Evolutionary conservation across 1,140 invertebrate genomes (phyloP), one percentile per base, ranked within the genome.

Genomic region (Cotesia glomerata): DNA sequence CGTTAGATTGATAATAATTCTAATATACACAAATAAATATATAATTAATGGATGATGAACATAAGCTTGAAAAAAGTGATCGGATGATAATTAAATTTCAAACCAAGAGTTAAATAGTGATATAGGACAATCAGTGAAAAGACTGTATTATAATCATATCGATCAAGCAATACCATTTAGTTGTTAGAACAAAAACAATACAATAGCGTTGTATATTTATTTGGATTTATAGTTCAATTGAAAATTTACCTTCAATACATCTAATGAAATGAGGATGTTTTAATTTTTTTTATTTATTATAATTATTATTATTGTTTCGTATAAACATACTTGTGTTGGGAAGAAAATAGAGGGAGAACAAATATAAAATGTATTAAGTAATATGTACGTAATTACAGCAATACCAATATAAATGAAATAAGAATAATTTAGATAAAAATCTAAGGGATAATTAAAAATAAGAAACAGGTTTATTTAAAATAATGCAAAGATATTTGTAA

Each of bases 51-150:
- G 49, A 71, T 67, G 75, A 84, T 78, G 77, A 81, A 79, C 75
- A 74, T 36, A 35, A 64, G 36, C n/a, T 64, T 4, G 32, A 63
- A 66, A 54, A 69, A 62, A 69, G 8, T 9, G 14, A 51, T 14
- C 56, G 65, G 59, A 45, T 18, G 3, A 63, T 26, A 16, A 58
- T 35, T 26, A 26, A 59, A 63, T 9, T 56, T 35, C 26, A 59
- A 72, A 62, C 32, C 34, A 72, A 75, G 79, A 80, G 77, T 80
- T 82, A 79, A 71, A 81, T 85, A 85, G 85, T 85, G 84, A 87
- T 87, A 85, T 84, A 80, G 86, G 86, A 87, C 86, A 87, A 87
- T 87, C 86, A 87, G 84, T 87, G 84, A 86, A 84, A 85, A 87
- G 86, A 87, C 86, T 87, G 86, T 87, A 85, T 83, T 83, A 85